These are phyloP conservation scores for Drosophila pallidifrons DNA, from an alignment of 1,140 invertebrate genomes.

Conservation along the genomic window DNA sequence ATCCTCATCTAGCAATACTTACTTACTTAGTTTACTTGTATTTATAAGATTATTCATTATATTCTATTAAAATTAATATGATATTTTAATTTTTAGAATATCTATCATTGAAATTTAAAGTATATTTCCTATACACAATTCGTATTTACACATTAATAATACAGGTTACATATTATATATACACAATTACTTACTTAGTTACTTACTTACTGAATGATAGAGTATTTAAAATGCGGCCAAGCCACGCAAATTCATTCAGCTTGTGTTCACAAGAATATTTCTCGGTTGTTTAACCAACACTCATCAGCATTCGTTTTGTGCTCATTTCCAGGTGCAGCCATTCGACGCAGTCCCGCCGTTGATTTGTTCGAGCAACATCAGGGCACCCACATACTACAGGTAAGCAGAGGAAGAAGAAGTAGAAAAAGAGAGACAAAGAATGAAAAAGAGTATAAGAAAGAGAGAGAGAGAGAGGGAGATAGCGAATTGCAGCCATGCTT, in stretches of 20 bases:
- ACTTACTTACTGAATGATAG: background rate
- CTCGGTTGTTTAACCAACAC: conserved; percentile 6
- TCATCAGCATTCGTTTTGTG: conserved; percentile 19
- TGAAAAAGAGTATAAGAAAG: background rate
- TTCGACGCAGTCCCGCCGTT: conserved; percentile 90
- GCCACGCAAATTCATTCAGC: background rate
- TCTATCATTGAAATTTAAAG: too few species aligned
- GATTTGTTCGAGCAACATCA: conserved; percentile 98
- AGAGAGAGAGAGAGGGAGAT: background rate
- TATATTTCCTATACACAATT: too few species aligned
- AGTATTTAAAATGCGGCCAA: background rate
- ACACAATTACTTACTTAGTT: too few species aligned
- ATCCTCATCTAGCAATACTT: too few species aligned
- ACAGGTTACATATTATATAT: too few species aligned
- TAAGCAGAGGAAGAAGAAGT: conserved; percentile 82
- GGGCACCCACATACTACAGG: conserved; percentile 98
- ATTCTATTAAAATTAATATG: too few species aligned
- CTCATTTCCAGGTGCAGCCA: conserved; percentile 88
- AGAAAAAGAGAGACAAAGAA: background rate
- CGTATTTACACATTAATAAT: too few species aligned
- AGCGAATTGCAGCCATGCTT: conserved; percentile 51
- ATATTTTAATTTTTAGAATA: too few species aligned
- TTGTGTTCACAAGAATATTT: conserved; percentile 3
- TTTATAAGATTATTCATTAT: too few species aligned
- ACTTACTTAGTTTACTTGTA: too few species aligned